Conservation (phyloP, 2,888 invertebrate species). For the Tuberolachnus salignus region DNA sequence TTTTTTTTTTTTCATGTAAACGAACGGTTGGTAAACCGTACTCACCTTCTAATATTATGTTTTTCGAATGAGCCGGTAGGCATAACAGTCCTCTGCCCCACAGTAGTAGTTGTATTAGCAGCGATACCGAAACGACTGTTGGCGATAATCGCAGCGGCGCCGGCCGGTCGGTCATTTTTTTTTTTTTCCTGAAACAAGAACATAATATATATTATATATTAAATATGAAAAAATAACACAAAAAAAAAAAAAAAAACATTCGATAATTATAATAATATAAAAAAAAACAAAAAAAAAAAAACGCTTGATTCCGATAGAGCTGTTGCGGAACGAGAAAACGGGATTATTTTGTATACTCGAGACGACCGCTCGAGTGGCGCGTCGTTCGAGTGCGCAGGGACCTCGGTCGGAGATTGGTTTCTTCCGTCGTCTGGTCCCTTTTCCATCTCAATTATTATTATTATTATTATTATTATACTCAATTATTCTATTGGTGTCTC, state of each 20-base stretch:
- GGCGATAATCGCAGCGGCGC: neutral
- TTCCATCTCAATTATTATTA: slow-evolving; percentile 2
- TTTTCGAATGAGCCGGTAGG: slow-evolving; percentile 27
- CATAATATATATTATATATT: neutral
- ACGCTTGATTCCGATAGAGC: neutral
- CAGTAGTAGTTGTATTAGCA: neutral
- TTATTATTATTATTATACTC: too few species aligned
- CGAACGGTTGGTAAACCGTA: neutral
- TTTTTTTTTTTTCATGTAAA: too few species aligned
- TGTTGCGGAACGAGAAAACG: neutral
- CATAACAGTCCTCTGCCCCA: neutral
- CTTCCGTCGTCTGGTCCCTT: slow-evolving; percentile 22
- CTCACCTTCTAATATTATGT: slow-evolving; percentile 34
- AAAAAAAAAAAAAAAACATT: neutral
- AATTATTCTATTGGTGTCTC: too few species aligned
- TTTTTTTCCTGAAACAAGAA: slow-evolving; percentile 29
- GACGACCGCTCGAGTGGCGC: neutral
- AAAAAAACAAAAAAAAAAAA: neutral
- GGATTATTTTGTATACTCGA: too few species aligned
- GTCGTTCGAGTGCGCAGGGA: neutral
- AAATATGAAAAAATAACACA: neutral
- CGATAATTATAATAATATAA: neutral
- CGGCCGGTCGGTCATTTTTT: slow-evolving; percentile 23
- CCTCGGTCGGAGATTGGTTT: neutral
- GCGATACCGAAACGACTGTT: neutral